These are phyloP conservation scores for Orthosia gracilis DNA, from an alignment of 2,888 invertebrate species.

Conservation along the genomic window DNA sequence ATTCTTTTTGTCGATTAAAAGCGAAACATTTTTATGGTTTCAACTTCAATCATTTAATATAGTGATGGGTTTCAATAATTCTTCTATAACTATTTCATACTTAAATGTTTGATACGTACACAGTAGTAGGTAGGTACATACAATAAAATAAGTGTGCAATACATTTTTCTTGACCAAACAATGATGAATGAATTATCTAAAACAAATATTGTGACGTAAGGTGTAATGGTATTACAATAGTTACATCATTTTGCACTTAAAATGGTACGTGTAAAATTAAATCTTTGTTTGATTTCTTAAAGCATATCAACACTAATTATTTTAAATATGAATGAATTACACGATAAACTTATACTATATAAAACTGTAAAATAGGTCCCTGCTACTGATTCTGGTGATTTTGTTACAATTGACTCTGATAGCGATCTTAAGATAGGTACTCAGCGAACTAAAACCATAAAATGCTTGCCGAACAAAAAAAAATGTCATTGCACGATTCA, in stretches of 20 bases:
- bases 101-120: not conserved
- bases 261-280: conserved; percentile 6
- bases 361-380: not conserved
- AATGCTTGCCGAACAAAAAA: not conserved
- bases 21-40: not conserved
- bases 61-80: not conserved
- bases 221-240: conserved; percentile 5
- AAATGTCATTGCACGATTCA: conserved; percentile 1
- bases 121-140: not conserved
- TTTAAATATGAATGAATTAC: conserved; percentile 1
- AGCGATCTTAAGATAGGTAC: not conserved
- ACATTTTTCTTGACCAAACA: conserved; percentile 33
- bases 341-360: too few relatives aligned
- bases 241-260: conserved; percentile 22
- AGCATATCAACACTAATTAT: conserved; percentile 7
- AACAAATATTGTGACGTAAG: conserved; percentile 33
- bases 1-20: not conserved
- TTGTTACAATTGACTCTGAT: not conserved
- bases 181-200: conserved; percentile 22
- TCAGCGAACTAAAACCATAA: not conserved
- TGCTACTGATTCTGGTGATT: not conserved
- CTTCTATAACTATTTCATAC: not conserved
- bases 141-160: conserved; percentile 13
- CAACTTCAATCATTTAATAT: too few relatives aligned
- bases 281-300: conserved; percentile 17